Conservation (phyloP, 2,888 invertebrate genomes). For the Catocala fraxini region DNA sequence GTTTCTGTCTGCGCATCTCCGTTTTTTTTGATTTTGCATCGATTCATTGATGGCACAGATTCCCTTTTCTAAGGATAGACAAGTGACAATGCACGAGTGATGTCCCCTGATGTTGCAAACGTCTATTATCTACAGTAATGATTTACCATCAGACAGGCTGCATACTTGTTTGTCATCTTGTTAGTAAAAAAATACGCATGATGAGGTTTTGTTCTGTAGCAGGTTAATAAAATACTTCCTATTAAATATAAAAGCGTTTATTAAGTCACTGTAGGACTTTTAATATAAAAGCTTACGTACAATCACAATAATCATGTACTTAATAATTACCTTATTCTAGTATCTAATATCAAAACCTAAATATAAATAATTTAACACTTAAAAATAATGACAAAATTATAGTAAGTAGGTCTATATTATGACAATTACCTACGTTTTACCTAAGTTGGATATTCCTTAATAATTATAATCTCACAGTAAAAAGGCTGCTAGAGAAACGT, state of each 20-base stretch:
- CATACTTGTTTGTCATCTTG: not conserved
- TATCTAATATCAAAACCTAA: slow-evolving; percentile 24
- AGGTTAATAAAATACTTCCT: not conserved
- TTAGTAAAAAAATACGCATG: too few relatives aligned
- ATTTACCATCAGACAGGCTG: not conserved
- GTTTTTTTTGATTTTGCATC: too few relatives aligned
- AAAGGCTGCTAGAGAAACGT: slow-evolving; percentile 12
- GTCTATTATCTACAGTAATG: too few relatives aligned
- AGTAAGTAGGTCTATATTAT: slow-evolving; percentile 14
- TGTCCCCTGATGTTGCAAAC: too few relatives aligned
- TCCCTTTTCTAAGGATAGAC: too few relatives aligned
- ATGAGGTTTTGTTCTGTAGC: too few relatives aligned
- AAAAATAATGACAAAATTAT: slow-evolving; percentile 44
- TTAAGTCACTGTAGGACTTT: slow-evolving; percentile 35
- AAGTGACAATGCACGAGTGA: too few relatives aligned
- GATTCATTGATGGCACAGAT: too few relatives aligned
- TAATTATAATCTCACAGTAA: slow-evolving; percentile 41
- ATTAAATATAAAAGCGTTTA: slow-evolving; percentile 48
- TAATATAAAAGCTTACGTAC: slow-evolving; percentile 41
- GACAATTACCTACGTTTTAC: not conserved
- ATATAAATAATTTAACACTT: slow-evolving; percentile 68
- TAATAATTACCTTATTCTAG: slow-evolving; percentile 33
- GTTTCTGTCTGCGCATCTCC: too few relatives aligned
- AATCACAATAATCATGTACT: slow-evolving; percentile 25
- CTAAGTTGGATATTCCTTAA: slow-evolving; percentile 8